Base-by-base conservation (phyloP, 2,113 vertebrate genomes). In the Hystrix brachyura region DNA sequence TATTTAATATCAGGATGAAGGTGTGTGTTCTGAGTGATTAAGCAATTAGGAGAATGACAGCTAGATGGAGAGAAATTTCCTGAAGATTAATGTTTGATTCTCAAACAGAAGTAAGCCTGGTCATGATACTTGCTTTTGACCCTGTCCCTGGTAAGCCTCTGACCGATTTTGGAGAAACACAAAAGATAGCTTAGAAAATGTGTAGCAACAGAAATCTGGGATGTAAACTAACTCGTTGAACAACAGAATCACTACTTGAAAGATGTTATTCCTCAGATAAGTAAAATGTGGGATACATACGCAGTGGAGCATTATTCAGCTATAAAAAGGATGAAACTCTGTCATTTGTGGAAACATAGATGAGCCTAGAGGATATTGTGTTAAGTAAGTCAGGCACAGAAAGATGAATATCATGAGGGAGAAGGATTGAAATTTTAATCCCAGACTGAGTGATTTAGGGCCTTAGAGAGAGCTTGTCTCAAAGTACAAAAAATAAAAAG, bases 91-190 rank as follows among this genome's bases (percentile, higher is more conserved):
- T 29, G 5, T 90, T 59, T 60, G 64, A 34, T 80, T 65, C 57
- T 95, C 48, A 72, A 65, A 72, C 12, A 74, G 51, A 91, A 51
- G 92, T 59, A 87, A 78, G 43, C 27, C 53, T 67, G 88, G n/a
- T 83, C 46, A 69, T 65, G 69, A 4, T 59, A 48, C 32, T 85
- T 80, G 14, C 48, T 89, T 74, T 48, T 79, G n/a, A 71, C 7
- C 14, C 29, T 59, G 17, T 65, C 15, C 19, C n/a, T 15, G 67
- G 19, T 34, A 74, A 53, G 27, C 55, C 34, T 90, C 81, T 80
- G 65, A 48, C 19, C 74, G n/a, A 62, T 12, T 60, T 43, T 76
- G 29, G 59, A 93, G 59, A 90, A 93, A 87, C 15, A 46, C 13
- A 69, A 90, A 83, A 74, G 46, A 62, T 65, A 27, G n/a, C n/a